Evolutionary conservation across 2,888 invertebrate genomes (phyloP).

Genomic region (Agrilus mali): DNA sequence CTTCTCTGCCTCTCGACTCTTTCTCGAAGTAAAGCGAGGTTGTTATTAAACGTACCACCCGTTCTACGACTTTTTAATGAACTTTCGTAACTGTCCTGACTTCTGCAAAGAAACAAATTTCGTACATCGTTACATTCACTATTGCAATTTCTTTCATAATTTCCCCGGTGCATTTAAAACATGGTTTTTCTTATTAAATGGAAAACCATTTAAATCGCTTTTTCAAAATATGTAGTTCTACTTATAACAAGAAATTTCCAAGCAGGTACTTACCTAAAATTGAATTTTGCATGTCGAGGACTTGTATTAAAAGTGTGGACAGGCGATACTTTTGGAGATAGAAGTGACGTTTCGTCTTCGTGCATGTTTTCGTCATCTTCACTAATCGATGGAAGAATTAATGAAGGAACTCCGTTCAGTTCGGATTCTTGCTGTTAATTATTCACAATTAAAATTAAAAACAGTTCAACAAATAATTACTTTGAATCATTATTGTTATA

Average conservation of each 20-base stretch:
- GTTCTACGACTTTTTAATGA: constrained; percentile 19
- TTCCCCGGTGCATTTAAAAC: no score
- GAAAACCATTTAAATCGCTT: no score
- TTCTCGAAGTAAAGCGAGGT: constrained; percentile 43
- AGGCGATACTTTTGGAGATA: constrained; percentile 51
- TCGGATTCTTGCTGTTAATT: constrained; percentile 51
- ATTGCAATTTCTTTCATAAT: no score
- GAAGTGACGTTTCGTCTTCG: constrained; percentile 55
- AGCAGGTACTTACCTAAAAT: constrained; percentile 31
- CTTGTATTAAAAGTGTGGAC: constrained; percentile 39
- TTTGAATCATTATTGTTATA: no score
- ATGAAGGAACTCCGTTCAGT: constrained; percentile 63
- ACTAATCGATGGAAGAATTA: constrained; percentile 84
- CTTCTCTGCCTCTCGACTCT: constrained; percentile 57
- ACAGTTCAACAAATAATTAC: background rate
- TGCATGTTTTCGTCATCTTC: constrained; percentile 85
- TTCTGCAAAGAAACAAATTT: constrained; percentile 14
- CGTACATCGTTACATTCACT: no score
- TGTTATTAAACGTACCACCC: constrained; percentile 31
- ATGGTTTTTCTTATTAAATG: no score
- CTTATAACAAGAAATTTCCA: no score
- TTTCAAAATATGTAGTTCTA: no score
- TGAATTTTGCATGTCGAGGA: constrained; percentile 57
- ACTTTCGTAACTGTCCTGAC: constrained; percentile 29
- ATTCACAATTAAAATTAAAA: background rate